These are phyloP conservation scores for Strigamia crassipes DNA, from an alignment of 2,888 invertebrate species.

Conservation along the genomic window DNA sequence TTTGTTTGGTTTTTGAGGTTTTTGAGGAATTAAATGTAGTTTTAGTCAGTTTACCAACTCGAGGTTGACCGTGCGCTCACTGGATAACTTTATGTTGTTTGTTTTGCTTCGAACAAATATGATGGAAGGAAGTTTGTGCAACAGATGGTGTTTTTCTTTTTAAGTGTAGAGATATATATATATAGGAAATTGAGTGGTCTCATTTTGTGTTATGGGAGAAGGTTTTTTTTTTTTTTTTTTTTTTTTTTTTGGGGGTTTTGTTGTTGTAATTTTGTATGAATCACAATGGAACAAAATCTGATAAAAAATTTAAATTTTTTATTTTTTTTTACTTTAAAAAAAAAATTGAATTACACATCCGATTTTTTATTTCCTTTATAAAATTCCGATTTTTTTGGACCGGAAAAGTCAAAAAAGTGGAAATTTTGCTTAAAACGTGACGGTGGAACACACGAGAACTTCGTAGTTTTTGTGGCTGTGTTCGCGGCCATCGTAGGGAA, in stretches of 20 bases:
- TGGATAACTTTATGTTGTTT: neutral
- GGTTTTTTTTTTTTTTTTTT: neutral
- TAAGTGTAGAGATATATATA: no score
- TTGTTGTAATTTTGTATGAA: no score
- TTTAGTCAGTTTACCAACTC: no score
- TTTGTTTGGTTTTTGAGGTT: neutral
- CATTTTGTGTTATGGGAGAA: neutral
- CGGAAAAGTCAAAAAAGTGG: neutral
- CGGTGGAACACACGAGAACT: constrained; percentile 60
- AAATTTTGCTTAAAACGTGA: neutral
- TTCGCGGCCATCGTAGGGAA: constrained; percentile 78
- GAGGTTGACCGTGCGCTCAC: no score
- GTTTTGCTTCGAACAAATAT: neutral
- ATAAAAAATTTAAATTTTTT: neutral
- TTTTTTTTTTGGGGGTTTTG: no score
- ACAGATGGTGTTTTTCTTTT: neutral
- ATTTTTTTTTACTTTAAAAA: no score
- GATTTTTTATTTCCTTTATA: no score
- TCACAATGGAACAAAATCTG: neutral
- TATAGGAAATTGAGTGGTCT: neutral
- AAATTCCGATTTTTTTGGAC: neutral
- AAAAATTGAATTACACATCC: no score
- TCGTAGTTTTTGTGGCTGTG: constrained; percentile 70
- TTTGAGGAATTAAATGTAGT: neutral
- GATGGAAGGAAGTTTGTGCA: constrained; percentile 5